Base-by-base conservation (phyloP, 2,797 vertebrate genomes). In the Selene dorsalis region DNA sequence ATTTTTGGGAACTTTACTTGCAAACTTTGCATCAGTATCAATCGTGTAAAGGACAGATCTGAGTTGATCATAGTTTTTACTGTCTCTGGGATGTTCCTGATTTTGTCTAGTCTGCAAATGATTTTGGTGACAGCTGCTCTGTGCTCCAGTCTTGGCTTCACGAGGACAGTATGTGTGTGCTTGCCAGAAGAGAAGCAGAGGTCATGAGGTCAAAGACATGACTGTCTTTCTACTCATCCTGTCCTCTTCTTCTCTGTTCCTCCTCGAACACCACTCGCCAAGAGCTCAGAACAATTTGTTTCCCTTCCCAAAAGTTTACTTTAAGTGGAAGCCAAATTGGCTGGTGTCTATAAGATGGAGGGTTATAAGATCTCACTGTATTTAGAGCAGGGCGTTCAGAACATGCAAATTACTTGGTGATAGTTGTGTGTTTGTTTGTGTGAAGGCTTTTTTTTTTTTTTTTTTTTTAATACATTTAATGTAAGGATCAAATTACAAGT, bases 311-410 rank as follows among this genome's bases (percentile, higher is more conserved):
- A 78, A n/a, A 88, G 69, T 53, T 17, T 77, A 60, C 55, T 56
- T 17, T 53, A 66, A 66, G 53, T 71, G 3, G 28, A 79, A 68
- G 80, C 81, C 80, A 76, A 68, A 70, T 35, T 88, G 68, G 65
- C 86, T 35, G 18, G n/a, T 45, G 28, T 50, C 13, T 45, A 28
- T 22, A 20, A 53, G 35, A 39, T 61, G 66, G 14, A 74, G 38
- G 72, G 72, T 86, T 78, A 75, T 75, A 69, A 77, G 26, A 73
- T 75, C 2, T 63, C 59, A 47, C 64, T 66, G 38, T 82, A 18
- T 83, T 79, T 81, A 56, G n/a, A 73, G 47, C 22, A 55, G 43
- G 35, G 56, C 18, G 32, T 75, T 87, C 75, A 75, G 73, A 87
- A 74, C 62, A 39, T 77, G 59, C 38, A 73, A 68, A 87, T 72